phyloP scores from a whole-genome alignment of 1,140 invertebrate genomes.

The Lordiphosa stackelbergi region DNA sequence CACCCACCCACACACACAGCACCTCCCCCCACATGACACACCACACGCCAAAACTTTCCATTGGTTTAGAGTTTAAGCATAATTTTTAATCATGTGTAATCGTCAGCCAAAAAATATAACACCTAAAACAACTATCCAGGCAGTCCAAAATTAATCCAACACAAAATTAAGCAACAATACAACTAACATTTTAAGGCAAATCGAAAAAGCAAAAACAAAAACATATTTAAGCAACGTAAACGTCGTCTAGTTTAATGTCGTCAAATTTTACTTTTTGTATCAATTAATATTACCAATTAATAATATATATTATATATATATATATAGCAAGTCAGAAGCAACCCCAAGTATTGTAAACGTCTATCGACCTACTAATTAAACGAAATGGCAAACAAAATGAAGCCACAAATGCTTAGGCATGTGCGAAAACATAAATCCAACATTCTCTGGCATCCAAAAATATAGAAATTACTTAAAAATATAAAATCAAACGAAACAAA shows the following conservation, averaged over 20 bases:
- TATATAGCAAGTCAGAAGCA: constrained; percentile 14
- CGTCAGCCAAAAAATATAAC: constrained; percentile 55
- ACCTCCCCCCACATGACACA: background rate
- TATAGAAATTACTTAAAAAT: constrained; percentile 64
- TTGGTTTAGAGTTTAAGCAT: constrained; percentile 76
- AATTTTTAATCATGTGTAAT: constrained; percentile 64
- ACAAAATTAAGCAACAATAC: constrained; percentile 31
- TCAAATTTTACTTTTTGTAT: constrained; percentile 77
- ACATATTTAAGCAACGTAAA: constrained; percentile 68
- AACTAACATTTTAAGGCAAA: constrained; percentile 59
- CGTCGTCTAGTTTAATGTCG: constrained; percentile 77
- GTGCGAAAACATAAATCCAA: constrained; percentile 66
- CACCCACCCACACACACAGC: constrained; percentile 22
- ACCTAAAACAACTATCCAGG: constrained; percentile 42
- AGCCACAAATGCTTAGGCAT: constrained; percentile 44
- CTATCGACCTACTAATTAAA: constrained; percentile 64
- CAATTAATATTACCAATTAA: constrained; percentile 59
- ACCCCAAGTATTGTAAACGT: constrained; percentile 63
- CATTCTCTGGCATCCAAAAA: constrained; percentile 67
- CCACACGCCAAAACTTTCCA: constrained; percentile 42
- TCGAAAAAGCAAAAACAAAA: constrained; percentile 35
- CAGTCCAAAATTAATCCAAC: constrained; percentile 68
- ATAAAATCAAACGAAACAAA: constrained; percentile 22
- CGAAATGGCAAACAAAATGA: constrained; percentile 38
- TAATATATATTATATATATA: constrained; percentile 7